Evolutionary conservation across 2,888 invertebrate species (phyloP), one percentile per base, ranked within the genome.

Genomic region (Arctia plantaginis): DNA sequence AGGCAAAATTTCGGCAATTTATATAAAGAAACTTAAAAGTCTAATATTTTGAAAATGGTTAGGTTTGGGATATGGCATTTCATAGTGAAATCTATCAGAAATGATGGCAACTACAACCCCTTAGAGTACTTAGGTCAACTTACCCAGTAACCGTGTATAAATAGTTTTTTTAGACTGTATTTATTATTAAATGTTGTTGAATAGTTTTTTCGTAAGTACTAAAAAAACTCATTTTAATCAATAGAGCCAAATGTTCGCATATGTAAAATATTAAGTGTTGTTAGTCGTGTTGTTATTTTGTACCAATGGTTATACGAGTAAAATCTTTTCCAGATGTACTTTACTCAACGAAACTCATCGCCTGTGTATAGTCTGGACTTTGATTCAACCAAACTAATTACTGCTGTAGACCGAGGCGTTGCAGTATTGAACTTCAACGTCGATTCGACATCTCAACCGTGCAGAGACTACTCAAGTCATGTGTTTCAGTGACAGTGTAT

Each of bases 331-430:
- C 92, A 95, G 95, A 91, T 95, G 86, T 95, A 92, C 83, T 95
- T 93, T 74, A 94, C 94, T 0, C 93, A 94, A 81, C 91, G 89
- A 71, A 91, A 88, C 74, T 76, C 89, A 0, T 95, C 94, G 20
- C 95, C 95, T 6, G 89, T 95, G 2, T 95, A 95, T 77, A 89
- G 94, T 80, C 84, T 95, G 76, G 94, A 94, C 78, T 95, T 95
- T 72, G 93, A 93, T 80, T 86, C 92, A 2, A 90, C 89, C 3
- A 92, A 90, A 75, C 85, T 95, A 1, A 87, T 95, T 27, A 90
- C 94, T 3, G 95, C 95, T 0, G 90, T 90, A 0, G 95, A 95
- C 80, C 88, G 92, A 3, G 91, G 92, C 47, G 88, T 95, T 1
- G 90, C 91, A 0, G 85, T 87, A 3, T 79, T 93, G 12, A 90